Evolutionary conservation across 2,113 vertebrate species (phyloP).

Genomic region (Takifugu bimaculatus): DNA sequence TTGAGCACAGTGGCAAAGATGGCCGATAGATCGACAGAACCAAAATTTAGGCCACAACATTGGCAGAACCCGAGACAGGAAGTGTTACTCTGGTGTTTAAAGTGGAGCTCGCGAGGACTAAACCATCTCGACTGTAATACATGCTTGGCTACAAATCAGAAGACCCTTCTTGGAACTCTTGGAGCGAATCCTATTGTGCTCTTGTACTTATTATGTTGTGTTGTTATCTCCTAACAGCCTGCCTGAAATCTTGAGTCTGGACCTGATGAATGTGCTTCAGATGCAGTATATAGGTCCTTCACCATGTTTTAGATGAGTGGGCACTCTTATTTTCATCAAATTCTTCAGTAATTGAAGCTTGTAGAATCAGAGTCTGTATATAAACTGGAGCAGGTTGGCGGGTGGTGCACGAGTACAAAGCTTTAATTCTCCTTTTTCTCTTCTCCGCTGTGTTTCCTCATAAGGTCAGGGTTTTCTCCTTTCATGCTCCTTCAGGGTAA

Average conservation of each 20-base stretch:
- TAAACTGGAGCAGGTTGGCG: too few species aligned
- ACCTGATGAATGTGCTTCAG: conserved; percentile 54
- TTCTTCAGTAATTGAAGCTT: conserved; percentile 15
- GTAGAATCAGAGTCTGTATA: background rate
- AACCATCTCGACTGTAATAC: too few species aligned
- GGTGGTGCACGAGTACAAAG: background rate
- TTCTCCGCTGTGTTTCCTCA: conserved; percentile 38
- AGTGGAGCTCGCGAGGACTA: too few species aligned
- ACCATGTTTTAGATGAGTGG: conserved; percentile 49
- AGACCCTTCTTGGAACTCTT: conserved; percentile 20
- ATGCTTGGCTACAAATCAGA: conserved; percentile 18
- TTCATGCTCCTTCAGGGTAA: conserved; percentile 49
- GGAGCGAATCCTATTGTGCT: conserved; percentile 50
- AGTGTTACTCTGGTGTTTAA: too few species aligned
- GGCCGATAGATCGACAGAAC: too few species aligned
- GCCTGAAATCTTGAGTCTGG: conserved; percentile 55
- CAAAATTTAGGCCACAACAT: too few species aligned
- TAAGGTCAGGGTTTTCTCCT: conserved; percentile 59
- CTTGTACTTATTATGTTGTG: conserved; percentile 58
- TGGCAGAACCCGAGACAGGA: too few species aligned
- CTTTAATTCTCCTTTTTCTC: conserved; percentile 2
- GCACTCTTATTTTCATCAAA: conserved; percentile 35
- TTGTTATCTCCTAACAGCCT: conserved; percentile 58
- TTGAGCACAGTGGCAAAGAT: too few species aligned
- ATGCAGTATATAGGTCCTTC: conserved; percentile 49